Evolutionary conservation across 2,888 invertebrate genomes (phyloP), one percentile per base, ranked within the genome.

Genomic region (Linnaemya vulpina): DNA sequence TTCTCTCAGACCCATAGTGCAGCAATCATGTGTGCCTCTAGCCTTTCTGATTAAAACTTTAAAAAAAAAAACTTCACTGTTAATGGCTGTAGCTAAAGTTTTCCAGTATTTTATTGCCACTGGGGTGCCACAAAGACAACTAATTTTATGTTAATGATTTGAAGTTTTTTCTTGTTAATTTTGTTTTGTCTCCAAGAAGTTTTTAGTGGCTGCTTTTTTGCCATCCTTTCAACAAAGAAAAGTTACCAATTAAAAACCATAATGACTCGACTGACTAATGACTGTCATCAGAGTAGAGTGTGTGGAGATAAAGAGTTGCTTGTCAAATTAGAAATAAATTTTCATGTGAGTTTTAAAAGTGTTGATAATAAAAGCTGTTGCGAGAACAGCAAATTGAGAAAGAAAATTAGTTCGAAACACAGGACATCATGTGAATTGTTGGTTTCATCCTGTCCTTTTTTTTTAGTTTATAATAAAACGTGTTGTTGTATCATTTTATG

Each of bases 81-180:
- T 63, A 74, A 74, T 65, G 55, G 15, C 65, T 65, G 46, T 17
- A 58, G 46, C 17, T 76, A 8, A 17, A 25, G 20, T 40, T 40
- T 40, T 51, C 40, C n/a, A 10, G 9, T 11, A 20, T 30, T 38
- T 58, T 67, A 51, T 60, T 60, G 60, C 40, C 62, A 30, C 40
- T 7, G n/a, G 65, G 30, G 40, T 77, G 65, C 51, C 71, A 83
- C 71, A 71, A 77, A 83, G 67, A 60, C 82, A 60, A 77, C 76
- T 73, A 71, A 76, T 70, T 82, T 82, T 71, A 76, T 83, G 76
- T 71, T 73, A 77, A 83, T 83, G 76, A 73, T 58, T 62, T 30
- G 25, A 67, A 46, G 46, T 76, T 76, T 67, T 76, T 67, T 58
- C 11, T 38, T 40, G 40, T 40, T 40, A 40, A 30, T 5, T 30